phyloP scores from a whole-genome alignment of 1,140 invertebrate genomes.

The Zophobas morio region DNA sequence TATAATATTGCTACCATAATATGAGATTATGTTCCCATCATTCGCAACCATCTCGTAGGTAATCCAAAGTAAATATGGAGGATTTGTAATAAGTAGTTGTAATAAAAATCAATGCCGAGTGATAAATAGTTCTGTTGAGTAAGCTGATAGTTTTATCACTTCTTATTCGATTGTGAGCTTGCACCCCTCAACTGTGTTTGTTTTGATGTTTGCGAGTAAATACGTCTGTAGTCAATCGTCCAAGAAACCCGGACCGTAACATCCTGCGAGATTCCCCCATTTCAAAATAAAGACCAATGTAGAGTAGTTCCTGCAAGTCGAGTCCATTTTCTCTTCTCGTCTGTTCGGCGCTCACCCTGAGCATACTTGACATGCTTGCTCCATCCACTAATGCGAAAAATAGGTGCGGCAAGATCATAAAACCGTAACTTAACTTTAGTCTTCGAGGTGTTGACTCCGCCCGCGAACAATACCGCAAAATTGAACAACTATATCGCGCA shows the following conservation, averaged over 20 bases:
- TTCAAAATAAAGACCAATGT: constrained; percentile 11
- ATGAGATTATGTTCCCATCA: too few species aligned
- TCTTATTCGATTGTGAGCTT: too few species aligned
- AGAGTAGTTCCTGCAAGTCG: constrained; percentile 8
- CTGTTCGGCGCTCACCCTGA: constrained; percentile 4
- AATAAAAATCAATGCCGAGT: too few species aligned
- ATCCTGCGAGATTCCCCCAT: constrained; percentile 2
- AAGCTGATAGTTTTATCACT: too few species aligned
- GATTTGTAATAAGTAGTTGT: too few species aligned
- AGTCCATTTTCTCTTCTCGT: not conserved
- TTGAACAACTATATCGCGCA: constrained; percentile 3
- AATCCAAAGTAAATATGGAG: too few species aligned
- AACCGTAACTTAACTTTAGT: constrained; percentile 10
- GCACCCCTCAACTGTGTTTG: too few species aligned
- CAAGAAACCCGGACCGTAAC: not conserved
- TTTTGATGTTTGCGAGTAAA: too few species aligned
- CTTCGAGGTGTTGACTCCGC: constrained; percentile 9
- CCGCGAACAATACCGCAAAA: not conserved
- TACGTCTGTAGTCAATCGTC: too few species aligned
- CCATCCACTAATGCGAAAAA: constrained; percentile 25
- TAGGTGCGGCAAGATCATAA: constrained; percentile 20
- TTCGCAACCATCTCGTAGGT: too few species aligned
- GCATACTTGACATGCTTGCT: constrained; percentile 16
- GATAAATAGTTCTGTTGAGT: too few species aligned
- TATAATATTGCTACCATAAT: too few species aligned